A percentile compares a stretch with the other conserved stretches of the same genome.
These are phyloP conservation scores for Megaleporinus macrocephalus DNA, from an alignment of 2,113 vertebrate genomes.

Conservation along the genomic window DNA sequence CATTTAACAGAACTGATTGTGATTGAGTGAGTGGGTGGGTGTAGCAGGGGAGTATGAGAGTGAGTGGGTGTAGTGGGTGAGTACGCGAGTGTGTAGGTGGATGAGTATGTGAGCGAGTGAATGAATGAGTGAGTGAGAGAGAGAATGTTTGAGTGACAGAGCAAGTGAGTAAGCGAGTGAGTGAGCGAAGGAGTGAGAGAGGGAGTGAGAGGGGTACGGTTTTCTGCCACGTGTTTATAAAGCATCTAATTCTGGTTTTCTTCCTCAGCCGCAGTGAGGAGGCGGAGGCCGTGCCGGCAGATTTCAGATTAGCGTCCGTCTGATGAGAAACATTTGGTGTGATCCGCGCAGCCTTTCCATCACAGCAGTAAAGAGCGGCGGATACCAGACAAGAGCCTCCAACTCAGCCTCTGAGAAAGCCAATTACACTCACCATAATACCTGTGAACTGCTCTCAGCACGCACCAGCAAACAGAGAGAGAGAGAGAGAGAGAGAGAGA, in stretches of 20 bases:
- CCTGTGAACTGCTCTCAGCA: conserved; percentile 68
- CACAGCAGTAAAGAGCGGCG: conserved; percentile 67
- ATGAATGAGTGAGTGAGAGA: too few species aligned
- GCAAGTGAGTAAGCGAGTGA: not conserved
- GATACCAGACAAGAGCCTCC: conserved; percentile 73
- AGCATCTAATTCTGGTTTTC: not conserved
- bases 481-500: conserved; percentile 2
- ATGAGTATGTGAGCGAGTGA: too few species aligned
- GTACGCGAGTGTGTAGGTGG: too few species aligned
- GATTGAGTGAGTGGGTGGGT: too few species aligned
- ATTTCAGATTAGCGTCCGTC: conserved; percentile 61
- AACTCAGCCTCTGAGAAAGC: conserved; percentile 72
- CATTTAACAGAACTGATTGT: too few species aligned
- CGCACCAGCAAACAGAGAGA: conserved; percentile 62
- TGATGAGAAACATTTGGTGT: conserved; percentile 64
- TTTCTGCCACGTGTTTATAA: not conserved
- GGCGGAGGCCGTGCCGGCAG: not conserved
- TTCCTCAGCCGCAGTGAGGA: not conserved
- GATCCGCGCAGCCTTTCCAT: conserved; percentile 69
- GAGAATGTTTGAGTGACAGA: not conserved
- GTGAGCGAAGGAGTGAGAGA: not conserved
- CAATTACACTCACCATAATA: conserved; percentile 79
- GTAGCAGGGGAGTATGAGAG: too few species aligned
- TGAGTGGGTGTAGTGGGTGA: too few species aligned
- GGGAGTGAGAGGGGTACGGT: not conserved